Conservation (phyloP, 2,113 vertebrate species). For the Ailurus styani region DNA sequence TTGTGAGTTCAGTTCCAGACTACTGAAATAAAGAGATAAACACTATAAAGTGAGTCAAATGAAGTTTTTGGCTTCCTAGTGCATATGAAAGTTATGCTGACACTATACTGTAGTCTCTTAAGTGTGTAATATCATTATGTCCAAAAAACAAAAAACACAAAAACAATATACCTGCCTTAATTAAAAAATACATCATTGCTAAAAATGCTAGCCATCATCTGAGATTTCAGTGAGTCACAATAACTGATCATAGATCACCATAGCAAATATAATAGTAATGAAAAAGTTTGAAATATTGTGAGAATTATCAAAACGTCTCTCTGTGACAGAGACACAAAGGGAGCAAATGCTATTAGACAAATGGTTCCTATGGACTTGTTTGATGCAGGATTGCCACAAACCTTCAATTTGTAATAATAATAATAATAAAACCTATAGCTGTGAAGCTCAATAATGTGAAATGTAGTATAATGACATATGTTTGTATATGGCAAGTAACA, state of each 20-base stretch:
- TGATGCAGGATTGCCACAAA: background rate
- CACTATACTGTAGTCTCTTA: background rate
- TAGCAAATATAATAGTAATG: background rate
- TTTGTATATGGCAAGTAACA: background rate
- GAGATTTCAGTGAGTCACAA: background rate
- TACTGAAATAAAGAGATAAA: background rate
- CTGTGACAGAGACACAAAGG: background rate
- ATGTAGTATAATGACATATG: background rate
- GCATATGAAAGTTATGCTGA: background rate
- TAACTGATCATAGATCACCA: background rate
- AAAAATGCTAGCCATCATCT: background rate
- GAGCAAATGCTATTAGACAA: background rate
- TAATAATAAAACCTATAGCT: background rate
- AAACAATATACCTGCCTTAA: background rate
- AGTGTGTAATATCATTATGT: background rate
- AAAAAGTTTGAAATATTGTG: background rate
- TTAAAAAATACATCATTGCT: background rate
- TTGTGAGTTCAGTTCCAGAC: background rate
- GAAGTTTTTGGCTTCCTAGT: background rate
- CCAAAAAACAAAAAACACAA: background rate
- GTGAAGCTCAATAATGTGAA: background rate
- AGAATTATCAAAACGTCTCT: background rate
- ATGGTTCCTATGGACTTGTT: background rate
- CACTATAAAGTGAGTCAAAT: background rate
- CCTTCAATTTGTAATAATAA: background rate